Conservation (phyloP, 1,140 invertebrate species). For the Portunus trituberculatus region DNA sequence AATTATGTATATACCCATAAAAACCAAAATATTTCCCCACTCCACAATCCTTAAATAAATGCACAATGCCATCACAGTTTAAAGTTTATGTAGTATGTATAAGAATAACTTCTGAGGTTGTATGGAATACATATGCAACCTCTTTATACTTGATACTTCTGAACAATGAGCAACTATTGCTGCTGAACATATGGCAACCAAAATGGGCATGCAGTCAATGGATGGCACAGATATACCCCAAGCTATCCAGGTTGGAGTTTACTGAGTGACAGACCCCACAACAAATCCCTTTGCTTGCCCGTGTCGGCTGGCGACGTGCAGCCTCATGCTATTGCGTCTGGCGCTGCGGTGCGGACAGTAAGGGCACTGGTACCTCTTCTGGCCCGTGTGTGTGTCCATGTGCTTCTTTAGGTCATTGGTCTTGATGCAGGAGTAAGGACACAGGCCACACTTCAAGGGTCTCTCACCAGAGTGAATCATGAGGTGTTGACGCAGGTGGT, state of each 20-base stretch:
- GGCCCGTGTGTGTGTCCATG: conserved; percentile 69
- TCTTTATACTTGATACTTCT: neutral
- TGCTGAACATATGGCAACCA: neutral
- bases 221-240: neutral
- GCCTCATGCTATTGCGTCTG: conserved; percentile 67
- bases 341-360: conserved; percentile 70
- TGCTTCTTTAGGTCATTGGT: conserved; percentile 74
- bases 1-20: neutral
- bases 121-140: neutral
- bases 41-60: neutral
- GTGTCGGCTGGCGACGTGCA: conserved; percentile 65
- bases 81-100: neutral
- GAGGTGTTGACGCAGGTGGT: conserved; percentile 71
- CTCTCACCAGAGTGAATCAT: conserved; percentile 76
- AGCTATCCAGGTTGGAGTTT: neutral
- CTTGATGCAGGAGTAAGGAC: conserved; percentile 75
- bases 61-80: neutral
- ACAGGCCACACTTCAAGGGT: conserved; percentile 70
- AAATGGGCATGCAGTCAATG: neutral
- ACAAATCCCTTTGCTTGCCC: conserved; percentile 41
- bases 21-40: neutral
- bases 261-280: neutral
- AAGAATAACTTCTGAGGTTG: neutral
- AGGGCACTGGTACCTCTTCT: conserved; percentile 70
- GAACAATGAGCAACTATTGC: neutral